These are phyloP conservation scores for Hydra vulgaris DNA, from an alignment of 30 jellyfish, hydroid and myxozoan species.

Conservation along the genomic window DNA sequence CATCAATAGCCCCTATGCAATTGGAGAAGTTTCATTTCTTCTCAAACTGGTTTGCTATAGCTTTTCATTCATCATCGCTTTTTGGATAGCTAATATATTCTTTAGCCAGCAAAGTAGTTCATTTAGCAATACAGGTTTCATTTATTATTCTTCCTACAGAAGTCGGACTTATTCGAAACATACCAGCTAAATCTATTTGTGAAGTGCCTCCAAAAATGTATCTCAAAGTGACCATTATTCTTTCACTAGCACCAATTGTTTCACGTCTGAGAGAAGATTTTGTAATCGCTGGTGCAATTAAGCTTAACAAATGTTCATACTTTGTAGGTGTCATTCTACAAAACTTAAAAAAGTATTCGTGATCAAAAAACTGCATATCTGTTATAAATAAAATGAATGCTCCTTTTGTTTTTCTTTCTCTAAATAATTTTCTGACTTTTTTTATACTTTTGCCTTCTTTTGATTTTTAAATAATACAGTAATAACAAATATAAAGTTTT, in stretches of 20 bases:
- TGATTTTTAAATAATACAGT: not conserved
- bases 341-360: not conserved
- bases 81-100: constrained; percentile 1
- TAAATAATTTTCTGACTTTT: not conserved
- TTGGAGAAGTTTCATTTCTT: constrained; percentile 8
- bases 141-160: constrained; percentile 13
- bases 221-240: not conserved
- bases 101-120: not conserved
- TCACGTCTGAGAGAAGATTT: not conserved
- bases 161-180: not conserved
- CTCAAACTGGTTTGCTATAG: constrained; percentile 1
- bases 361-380: constrained; percentile 4
- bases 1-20: constrained; percentile 2
- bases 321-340: constrained; percentile 18
- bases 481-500: not conserved
- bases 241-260: not conserved
- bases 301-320: constrained; percentile 7
- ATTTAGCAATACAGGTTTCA: not conserved
- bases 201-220: constrained; percentile 11
- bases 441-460: not conserved
- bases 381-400: constrained; percentile 1
- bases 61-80: constrained; percentile 20
- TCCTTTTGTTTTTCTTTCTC: constrained; percentile 3
- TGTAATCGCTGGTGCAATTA: constrained; percentile 12
- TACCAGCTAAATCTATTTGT: not conserved